These are phyloP conservation scores for Andrena minutula DNA, from an alignment of 2,888 invertebrate genomes.

Conservation along the genomic window DNA sequence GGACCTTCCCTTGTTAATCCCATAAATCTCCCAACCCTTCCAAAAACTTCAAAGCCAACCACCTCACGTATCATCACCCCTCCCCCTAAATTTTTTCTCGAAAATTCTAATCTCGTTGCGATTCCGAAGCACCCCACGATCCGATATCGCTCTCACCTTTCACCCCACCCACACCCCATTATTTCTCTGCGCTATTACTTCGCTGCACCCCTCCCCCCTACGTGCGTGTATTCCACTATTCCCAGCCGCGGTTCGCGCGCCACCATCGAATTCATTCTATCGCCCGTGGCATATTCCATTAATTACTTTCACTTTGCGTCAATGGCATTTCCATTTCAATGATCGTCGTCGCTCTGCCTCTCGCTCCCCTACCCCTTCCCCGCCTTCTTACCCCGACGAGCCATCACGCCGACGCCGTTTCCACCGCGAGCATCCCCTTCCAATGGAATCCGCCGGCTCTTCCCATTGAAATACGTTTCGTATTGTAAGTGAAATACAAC, in stretches of 20 bases:
- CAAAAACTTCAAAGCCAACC: no score
- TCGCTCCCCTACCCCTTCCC: background rate
- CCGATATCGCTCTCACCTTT: conserved; percentile 7
- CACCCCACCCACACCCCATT: conserved; percentile 12
- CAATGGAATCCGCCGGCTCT: conserved; percentile 60
- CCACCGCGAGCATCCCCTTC: conserved; percentile 55
- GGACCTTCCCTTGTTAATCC: no score
- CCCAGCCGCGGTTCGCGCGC: conserved; percentile 46
- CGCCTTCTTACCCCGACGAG: conserved; percentile 22
- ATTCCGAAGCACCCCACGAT: conserved; percentile 5
- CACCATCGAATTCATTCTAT: conserved; percentile 72
- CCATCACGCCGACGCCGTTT: conserved; percentile 42
- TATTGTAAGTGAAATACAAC: conserved; percentile 68
- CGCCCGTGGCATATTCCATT: conserved; percentile 72
- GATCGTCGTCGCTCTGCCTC: conserved; percentile 57
- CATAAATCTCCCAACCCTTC: no score
- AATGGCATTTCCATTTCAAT: conserved; percentile 77
- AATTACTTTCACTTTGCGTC: conserved; percentile 78
- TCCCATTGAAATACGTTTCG: conserved; percentile 68
- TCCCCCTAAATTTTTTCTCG: no score
- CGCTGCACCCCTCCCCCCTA: background rate
- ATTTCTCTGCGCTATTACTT: conserved; percentile 20
- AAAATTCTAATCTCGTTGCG: background rate
- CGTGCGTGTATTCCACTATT: conserved; percentile 52
- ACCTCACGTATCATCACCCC: no score